Base-by-base conservation (phyloP, 2,113 vertebrate species). In the Megalops atlanticus region DNA sequence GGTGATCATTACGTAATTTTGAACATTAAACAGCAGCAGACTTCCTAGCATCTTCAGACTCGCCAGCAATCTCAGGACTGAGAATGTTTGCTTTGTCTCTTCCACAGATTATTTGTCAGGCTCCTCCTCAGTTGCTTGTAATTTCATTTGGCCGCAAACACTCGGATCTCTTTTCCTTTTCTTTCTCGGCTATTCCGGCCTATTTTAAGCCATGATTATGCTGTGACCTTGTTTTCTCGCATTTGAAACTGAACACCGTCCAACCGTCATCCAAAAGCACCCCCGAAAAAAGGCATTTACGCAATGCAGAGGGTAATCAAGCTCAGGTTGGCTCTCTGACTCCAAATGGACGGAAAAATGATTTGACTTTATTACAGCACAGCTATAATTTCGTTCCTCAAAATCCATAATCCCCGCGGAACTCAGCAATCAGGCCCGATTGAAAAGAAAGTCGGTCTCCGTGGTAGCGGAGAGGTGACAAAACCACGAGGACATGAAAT, bases 181-280 rank as follows among this genome's bases (percentile, higher is more conserved):
- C 54, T 14, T 52, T 5, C 43, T 52, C 7, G 18, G 52, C 21
- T 58, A 27, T 38, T 80, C 47, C 18, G 41, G 36, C 45, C 35
- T 40, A 64, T 80, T 80, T 74, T 64, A 58, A 74, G 71, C 16
- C 36, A 72, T 54, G 72, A 80, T 74, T 64, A 74, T 74, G 36
- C 6, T 14, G 18, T 80, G 72, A 80, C 72, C 78, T 68, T 80
- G 24, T 73, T 74, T 36, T 64, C 70, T 38, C 78, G 40, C 2
- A 6, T 33, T 49, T 38, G 43, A 80, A n/a, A 24, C 43, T 49
- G 69, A 80, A 80, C 33, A 14, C 6, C 39, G 16, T 40, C 43
- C 21, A 27, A 54, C 21, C 27, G 70, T 31, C 64, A 71, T 33
- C 24, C 58, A 64, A 64, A 64, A 64, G 8, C 43, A 10, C 58